Percentiles rank a stretch among this genome's conserved stretches.
These are phyloP conservation scores for Dicranocentrus wangi DNA, from an alignment of 2,888 invertebrate genomes.

Conservation along the genomic window DNA sequence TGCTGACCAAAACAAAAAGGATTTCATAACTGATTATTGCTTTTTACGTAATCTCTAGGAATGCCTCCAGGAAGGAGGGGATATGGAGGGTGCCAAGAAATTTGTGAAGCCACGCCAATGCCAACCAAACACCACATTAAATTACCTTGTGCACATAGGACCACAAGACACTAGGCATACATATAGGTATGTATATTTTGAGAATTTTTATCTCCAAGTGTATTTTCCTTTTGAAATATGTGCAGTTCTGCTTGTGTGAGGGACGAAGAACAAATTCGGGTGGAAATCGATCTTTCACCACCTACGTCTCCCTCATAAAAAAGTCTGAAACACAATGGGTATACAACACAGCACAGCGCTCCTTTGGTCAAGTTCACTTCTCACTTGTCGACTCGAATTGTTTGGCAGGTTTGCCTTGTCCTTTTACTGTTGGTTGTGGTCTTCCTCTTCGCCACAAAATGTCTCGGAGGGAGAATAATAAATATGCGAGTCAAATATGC, in stretches of 20 bases:
- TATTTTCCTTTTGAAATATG: too few species aligned
- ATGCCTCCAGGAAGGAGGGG: conserved; percentile 28
- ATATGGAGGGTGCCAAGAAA: conserved; percentile 47
- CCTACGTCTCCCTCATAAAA: too few species aligned
- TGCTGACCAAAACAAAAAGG: too few species aligned
- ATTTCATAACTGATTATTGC: too few species aligned
- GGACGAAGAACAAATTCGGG: conserved; percentile 38
- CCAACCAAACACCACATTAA: conserved; percentile 52
- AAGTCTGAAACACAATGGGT: too few species aligned
- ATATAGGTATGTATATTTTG: background rate
- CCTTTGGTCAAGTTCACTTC: too few species aligned
- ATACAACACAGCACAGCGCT: too few species aligned
- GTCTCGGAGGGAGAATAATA: conserved; percentile 34
- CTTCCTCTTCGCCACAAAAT: conserved; percentile 11
- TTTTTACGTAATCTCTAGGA: background rate
- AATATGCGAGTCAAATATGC: conserved; percentile 29
- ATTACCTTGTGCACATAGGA: background rate
- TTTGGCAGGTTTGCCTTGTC: too few species aligned
- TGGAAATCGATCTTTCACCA: conserved; percentile 64
- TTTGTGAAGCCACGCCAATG: conserved; percentile 42
- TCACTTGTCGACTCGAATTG: too few species aligned
- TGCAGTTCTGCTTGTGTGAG: too few species aligned
- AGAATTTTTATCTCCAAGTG: too few species aligned
- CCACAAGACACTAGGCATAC: background rate
- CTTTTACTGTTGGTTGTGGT: conserved; percentile 3